Evolutionary conservation across 2,113 vertebrate species (phyloP).

Genomic region (Trinectes maculatus): DNA sequence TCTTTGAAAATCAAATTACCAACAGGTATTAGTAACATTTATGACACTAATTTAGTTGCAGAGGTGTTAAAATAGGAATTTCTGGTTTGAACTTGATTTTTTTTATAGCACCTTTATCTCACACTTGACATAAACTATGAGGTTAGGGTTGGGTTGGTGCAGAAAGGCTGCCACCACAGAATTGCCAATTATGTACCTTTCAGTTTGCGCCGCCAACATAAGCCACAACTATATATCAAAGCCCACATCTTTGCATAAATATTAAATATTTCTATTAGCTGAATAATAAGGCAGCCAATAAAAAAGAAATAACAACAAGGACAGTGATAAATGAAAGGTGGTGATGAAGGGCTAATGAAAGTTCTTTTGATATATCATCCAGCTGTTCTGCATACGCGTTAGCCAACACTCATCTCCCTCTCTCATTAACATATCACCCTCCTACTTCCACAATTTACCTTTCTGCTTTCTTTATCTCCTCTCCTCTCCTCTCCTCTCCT

Average conservation of each 20-base stretch:
- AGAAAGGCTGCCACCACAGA: too few relatives aligned
- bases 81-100: too few relatives aligned
- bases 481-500: conserved; percentile 11
- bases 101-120: too few relatives aligned
- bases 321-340: conserved; percentile 24
- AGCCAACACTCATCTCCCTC: conserved; percentile 3
- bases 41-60: too few relatives aligned
- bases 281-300: conserved; percentile 9
- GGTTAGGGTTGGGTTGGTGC: neutral
- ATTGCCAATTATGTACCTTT: too few relatives aligned
- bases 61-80: too few relatives aligned
- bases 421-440: conserved; percentile 47
- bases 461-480: conserved; percentile 22
- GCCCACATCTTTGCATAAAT: neutral
- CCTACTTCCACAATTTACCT: conserved; percentile 34
- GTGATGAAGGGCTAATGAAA: conserved; percentile 26
- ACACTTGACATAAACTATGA: too few relatives aligned
- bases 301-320: conserved; percentile 20
- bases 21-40: too few relatives aligned
- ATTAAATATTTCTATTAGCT: conserved; percentile 15
- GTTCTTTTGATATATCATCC: conserved; percentile 30
- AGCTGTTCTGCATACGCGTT: conserved; percentile 30
- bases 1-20: too few relatives aligned
- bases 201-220: too few relatives aligned
- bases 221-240: neutral